Conservation (phyloP, 2,797 vertebrate species). For the Helicolenus hilgendorfi region DNA sequence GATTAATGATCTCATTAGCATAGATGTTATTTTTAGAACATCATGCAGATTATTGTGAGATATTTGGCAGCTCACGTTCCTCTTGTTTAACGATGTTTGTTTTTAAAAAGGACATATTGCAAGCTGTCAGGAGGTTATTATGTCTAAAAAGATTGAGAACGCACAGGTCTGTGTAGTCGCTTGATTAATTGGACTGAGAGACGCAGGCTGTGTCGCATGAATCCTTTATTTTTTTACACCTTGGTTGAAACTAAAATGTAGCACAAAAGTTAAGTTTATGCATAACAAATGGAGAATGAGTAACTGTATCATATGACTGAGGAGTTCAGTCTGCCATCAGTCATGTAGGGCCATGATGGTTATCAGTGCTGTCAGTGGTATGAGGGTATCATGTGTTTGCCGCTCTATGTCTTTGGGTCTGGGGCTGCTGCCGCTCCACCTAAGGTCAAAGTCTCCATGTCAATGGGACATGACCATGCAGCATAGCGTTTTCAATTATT, state of each 20-base stretch:
- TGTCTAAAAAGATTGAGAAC: neutral
- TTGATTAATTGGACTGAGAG: neutral
- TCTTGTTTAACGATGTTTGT: neutral
- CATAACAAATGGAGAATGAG: neutral
- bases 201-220: neutral
- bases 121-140: neutral
- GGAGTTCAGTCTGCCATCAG: neutral
- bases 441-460: constrained; percentile 74
- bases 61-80: neutral
- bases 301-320: neutral
- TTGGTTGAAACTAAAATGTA: neutral
- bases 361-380: neutral
- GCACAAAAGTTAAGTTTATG: neutral
- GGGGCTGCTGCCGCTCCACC: constrained; percentile 19
- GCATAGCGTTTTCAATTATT: constrained; percentile 82
- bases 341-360: constrained; percentile 5
- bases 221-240: neutral
- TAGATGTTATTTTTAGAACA: constrained; percentile 9
- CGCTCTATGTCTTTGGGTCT: constrained; percentile 14
- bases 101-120: neutral
- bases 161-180: neutral
- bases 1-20: constrained; percentile 35
- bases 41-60: neutral
- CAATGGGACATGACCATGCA: constrained; percentile 75
- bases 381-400: constrained; percentile 6